Evolutionary conservation across 2,888 invertebrate species (phyloP), one percentile per base, ranked within the genome.

Genomic region (Spialia ferax): DNA sequence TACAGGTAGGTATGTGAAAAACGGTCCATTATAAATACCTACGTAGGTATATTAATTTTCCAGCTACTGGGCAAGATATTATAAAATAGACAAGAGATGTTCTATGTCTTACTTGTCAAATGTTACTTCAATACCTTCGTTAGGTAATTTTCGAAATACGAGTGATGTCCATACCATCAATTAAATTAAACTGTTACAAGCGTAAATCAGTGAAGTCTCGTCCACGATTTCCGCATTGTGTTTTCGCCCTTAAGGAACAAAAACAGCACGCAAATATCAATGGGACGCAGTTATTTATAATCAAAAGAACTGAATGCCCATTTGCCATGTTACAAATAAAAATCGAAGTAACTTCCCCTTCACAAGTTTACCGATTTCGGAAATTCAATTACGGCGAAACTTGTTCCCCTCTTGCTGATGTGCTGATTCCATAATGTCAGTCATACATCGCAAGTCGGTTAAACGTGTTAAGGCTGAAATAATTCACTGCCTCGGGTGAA

Each of bases 351-450:
- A 63, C 54, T 50, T 42, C 55, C 20, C 11, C 62, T 61, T 59
- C 56, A 48, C 35, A 57, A 66, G 66, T 60, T 66, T 26, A 50
- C 66, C 80, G 77, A 74, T 79, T 82, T 79, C 74, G 78, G 75
- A 77, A 78, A 83, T 80, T 82, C 83, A 83, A 84, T 84, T 83
- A 85, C 80, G 76, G 73, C 69, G 74, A 79, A 81, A 83, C 83
- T 78, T 81, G 86, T 80, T 79, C 77, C 69, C 71, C 72, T 70
- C 77, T 70, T 72, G 74, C 74, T 82, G 85, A 87, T 87, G 84
- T 85, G 83, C 80, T 85, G 85, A 84, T 83, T 87, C 81, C 79
- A 80, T 86, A 85, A 86, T 87, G 76, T 72, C 79, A 75, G 79
- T 80, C 82, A 81, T 83, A 85, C 82, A 84, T 84, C 79, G 77